phyloP scores from a whole-genome alignment of 2,888 invertebrate genomes.

The Epicampocera succincta region DNA sequence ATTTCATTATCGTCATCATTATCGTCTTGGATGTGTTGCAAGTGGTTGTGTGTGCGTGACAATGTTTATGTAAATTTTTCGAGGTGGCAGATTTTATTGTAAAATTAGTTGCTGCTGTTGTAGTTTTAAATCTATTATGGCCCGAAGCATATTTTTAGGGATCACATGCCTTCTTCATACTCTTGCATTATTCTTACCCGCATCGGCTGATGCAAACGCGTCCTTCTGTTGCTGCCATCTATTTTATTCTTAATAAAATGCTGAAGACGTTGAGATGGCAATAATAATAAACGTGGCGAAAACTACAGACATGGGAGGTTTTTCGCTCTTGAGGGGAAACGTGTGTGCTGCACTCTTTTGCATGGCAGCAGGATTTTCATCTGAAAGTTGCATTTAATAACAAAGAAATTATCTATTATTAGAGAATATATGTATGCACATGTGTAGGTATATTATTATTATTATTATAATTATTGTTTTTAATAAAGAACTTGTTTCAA shows the following conservation, averaged over 20 bases:
- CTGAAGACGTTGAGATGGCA: conserved; percentile 13
- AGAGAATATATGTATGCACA: too few species aligned
- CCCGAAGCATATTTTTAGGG: conserved; percentile 52
- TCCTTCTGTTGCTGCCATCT: background rate
- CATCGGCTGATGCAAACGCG: conserved; percentile 20
- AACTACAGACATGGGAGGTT: conserved; percentile 32
- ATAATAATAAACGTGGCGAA: conserved; percentile 12
- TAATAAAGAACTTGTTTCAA: too few species aligned
- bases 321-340: conserved; percentile 10
- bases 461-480: too few species aligned
- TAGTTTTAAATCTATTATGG: conserved; percentile 34
- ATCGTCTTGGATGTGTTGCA: conserved; percentile 16
- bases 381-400: conserved; percentile 81
- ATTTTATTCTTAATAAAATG: conserved; percentile 12
- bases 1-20: background rate
- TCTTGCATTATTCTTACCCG: conserved; percentile 12
- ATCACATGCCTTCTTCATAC: conserved; percentile 31
- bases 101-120: conserved; percentile 23
- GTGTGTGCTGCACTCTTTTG: conserved; percentile 86
- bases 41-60: background rate
- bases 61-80: background rate
- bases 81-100: conserved; percentile 18
- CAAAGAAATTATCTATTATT: conserved; percentile 25
- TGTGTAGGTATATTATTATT: too few species aligned
- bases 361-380: conserved; percentile 94